Evolutionary conservation across 1,140 invertebrate genomes (phyloP).

Genomic region (Camponotus floridanus): DNA sequence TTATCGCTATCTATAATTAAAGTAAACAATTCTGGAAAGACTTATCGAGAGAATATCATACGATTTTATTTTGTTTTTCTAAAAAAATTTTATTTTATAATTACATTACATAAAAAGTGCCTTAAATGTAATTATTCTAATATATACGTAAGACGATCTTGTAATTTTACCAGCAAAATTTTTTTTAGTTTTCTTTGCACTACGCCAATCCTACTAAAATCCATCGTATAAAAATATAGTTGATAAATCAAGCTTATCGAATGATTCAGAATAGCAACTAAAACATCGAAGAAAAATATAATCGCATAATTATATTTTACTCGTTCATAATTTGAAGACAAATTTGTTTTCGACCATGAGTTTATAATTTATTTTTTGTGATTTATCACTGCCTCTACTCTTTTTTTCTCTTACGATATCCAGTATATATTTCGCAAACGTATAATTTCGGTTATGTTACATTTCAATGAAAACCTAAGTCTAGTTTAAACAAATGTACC

Average conservation of each 20-base stretch:
- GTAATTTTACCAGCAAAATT: neutral
- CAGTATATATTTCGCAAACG: constrained; percentile 30
- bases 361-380: constrained; percentile 78
- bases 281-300: constrained; percentile 75
- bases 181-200: neutral
- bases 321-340: constrained; percentile 80
- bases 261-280: constrained; percentile 70
- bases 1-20: neutral
- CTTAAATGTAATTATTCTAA: constrained; percentile 5
- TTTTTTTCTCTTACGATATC: constrained; percentile 24
- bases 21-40: neutral
- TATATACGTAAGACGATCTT: too few relatives aligned
- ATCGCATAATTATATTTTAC: constrained; percentile 83
- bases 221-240: too few relatives aligned
- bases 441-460: constrained; percentile 64
- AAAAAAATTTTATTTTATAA: constrained; percentile 26
- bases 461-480: neutral
- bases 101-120: neutral
- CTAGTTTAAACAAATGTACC: too few relatives aligned
- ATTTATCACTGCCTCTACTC: constrained; percentile 80
- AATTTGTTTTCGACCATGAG: constrained; percentile 83
- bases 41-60: neutral
- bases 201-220: constrained; percentile 64
- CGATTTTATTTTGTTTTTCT: neutral
- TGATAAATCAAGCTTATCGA: constrained; percentile 75